A percentile compares a stretch with the other conserved stretches of the same genome.
These are phyloP conservation scores for Cotesia typhae DNA, from an alignment of 1,140 invertebrate species.

Conservation along the genomic window DNA sequence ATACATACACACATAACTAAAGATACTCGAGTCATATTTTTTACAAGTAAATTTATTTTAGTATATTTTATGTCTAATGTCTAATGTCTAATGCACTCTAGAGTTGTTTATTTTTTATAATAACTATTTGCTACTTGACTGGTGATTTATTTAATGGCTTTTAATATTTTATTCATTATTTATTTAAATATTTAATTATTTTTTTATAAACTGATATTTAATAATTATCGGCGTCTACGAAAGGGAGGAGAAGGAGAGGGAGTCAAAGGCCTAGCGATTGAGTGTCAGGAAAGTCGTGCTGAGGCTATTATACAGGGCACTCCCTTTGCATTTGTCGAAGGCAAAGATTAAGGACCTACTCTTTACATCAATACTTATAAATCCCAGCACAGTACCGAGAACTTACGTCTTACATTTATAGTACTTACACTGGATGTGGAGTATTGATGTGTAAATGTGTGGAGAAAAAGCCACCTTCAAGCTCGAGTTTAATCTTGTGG, in stretches of 20 bases:
- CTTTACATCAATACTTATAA: no score
- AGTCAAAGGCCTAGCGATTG: constrained; percentile 21
- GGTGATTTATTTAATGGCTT: no score
- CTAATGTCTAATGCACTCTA: constrained; percentile 1
- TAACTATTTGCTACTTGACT: no score
- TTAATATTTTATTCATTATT: neutral
- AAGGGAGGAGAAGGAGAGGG: neutral
- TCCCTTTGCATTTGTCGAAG: constrained; percentile 43
- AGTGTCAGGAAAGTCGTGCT: constrained; percentile 28
- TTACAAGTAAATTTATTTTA: constrained; percentile 39
- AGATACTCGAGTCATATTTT: constrained; percentile 47
- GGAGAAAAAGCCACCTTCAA: neutral
- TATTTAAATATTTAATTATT: neutral
- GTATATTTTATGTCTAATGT: neutral
- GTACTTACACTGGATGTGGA: no score
- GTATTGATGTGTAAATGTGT: no score
- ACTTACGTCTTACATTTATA: no score
- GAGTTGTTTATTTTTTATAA: no score
- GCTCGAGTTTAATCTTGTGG: no score
- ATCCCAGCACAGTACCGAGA: no score
- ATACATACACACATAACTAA: constrained; percentile 28
- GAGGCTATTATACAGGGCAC: constrained; percentile 39
- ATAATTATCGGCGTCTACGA: neutral
- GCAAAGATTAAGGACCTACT: neutral
- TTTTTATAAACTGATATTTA: constrained; percentile 2